These are phyloP conservation scores for Callopanchax toddi DNA, from an alignment of 2,113 vertebrate species.

Conservation along the genomic window DNA sequence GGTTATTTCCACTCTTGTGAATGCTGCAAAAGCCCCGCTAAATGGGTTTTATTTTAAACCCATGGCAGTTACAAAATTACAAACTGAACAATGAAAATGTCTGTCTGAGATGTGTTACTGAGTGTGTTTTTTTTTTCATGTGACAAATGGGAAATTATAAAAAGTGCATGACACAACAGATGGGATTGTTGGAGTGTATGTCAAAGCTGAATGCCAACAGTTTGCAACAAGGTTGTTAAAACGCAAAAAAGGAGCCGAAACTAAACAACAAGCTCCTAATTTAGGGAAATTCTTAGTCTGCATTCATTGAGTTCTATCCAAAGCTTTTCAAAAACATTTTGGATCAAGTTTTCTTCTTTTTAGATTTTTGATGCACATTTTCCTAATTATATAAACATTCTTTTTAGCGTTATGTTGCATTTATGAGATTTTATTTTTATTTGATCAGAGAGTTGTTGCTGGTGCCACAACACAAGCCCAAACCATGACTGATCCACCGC, in stretches of 20 bases:
- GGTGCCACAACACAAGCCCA: too few species aligned
- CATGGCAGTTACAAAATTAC: slow-evolving; percentile 38
- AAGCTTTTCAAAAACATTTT: too few species aligned
- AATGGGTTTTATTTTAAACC: slow-evolving; percentile 30
- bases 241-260: not conserved
- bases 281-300: not conserved
- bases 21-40: slow-evolving; percentile 20
- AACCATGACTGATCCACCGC: too few species aligned
- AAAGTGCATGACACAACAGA: slow-evolving; percentile 5
- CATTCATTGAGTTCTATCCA: not conserved
- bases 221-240: slow-evolving; percentile 17
- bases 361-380: not conserved
- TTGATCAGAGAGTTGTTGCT: too few species aligned
- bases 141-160: slow-evolving; percentile 3
- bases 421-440: too few species aligned
- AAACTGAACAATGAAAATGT: slow-evolving; percentile 44
- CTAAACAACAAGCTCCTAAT: not conserved
- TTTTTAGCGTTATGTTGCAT: too few species aligned
- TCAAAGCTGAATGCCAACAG: slow-evolving; percentile 4
- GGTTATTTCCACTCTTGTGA: slow-evolving; percentile 24
- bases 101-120: slow-evolving; percentile 24
- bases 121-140: not conserved
- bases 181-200: slow-evolving; percentile 8
- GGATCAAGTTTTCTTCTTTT: not conserved
- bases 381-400: too few species aligned